Evolutionary conservation across 2,113 vertebrate genomes (phyloP).

Genomic region (Chloebia gouldiae): DNA sequence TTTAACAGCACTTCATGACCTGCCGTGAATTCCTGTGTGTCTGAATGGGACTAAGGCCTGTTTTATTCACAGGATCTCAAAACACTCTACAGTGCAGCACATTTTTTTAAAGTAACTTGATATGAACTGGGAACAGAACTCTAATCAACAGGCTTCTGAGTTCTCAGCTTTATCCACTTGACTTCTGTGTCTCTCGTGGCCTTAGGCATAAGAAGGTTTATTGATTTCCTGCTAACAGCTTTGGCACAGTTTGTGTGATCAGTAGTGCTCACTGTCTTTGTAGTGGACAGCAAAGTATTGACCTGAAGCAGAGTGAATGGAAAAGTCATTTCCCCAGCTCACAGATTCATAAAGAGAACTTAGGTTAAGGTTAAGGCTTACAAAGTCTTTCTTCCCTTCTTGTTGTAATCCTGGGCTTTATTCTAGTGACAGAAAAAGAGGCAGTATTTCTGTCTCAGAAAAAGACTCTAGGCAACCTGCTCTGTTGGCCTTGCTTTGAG

Average conservation of each 20-base stretch:
- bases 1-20: not conserved
- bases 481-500: not conserved
- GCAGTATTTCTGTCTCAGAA: not conserved
- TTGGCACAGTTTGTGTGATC: not conserved
- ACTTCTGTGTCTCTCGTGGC: not conserved
- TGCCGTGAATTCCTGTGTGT: constrained; percentile 15
- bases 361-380: not conserved
- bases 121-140: not conserved
- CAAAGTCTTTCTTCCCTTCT: not conserved
- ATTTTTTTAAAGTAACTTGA: constrained; percentile 15
- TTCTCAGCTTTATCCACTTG: not conserved
- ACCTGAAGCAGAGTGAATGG: not conserved
- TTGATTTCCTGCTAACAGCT: not conserved
- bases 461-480: not conserved
- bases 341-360: not conserved
- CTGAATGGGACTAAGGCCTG: not conserved
- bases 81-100: not conserved
- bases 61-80: not conserved
- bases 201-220: not conserved
- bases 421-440: not conserved
- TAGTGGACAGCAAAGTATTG: not conserved
- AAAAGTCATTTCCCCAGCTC: not conserved
- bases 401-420: not conserved
- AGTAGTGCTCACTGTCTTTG: not conserved
- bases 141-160: constrained; percentile 5